These are phyloP conservation scores for Poecilia wingei DNA, from an alignment of 2,797 vertebrate genomes.

Conservation along the genomic window DNA sequence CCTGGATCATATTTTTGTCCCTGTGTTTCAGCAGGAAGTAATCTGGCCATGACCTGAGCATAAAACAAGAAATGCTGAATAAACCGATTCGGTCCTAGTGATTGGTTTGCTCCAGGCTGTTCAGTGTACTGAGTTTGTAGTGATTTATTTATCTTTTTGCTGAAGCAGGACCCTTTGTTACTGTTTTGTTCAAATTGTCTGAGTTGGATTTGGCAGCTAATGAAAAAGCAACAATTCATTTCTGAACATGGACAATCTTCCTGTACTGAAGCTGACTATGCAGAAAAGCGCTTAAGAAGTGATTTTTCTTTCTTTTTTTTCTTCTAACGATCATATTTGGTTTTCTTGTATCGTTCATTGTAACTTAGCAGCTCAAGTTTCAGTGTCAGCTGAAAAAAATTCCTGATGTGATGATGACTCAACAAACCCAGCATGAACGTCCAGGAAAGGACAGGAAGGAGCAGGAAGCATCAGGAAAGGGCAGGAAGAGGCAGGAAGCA, in stretches of 20 bases:
- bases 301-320: neutral
- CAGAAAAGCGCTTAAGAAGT: neutral
- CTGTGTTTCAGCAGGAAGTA: slow-evolving; percentile 27
- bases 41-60: slow-evolving; percentile 33
- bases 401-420: slow-evolving; percentile 46
- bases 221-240: neutral
- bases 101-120: neutral
- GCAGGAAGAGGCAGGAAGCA: slow-evolving; percentile 32
- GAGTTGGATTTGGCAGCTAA: neutral
- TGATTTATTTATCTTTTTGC: neutral
- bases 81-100: neutral
- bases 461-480: slow-evolving; percentile 30
- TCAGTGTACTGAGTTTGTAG: neutral
- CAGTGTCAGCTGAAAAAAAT: slow-evolving; percentile 29
- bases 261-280: neutral
- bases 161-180: neutral
- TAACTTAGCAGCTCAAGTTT: slow-evolving; percentile 6
- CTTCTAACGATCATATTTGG: slow-evolving; percentile 6
- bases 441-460: slow-evolving; percentile 24
- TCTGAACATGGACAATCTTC: slow-evolving; percentile 1
- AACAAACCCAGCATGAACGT: slow-evolving; percentile 35
- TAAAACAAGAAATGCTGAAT: slow-evolving; percentile 22
- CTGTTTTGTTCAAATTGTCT: neutral
- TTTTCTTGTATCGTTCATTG: slow-evolving; percentile 14
- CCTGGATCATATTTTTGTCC: slow-evolving; percentile 19